Base-by-base conservation (phyloP, 2,888 invertebrate genomes). In the Strigamia maritima region DNA sequence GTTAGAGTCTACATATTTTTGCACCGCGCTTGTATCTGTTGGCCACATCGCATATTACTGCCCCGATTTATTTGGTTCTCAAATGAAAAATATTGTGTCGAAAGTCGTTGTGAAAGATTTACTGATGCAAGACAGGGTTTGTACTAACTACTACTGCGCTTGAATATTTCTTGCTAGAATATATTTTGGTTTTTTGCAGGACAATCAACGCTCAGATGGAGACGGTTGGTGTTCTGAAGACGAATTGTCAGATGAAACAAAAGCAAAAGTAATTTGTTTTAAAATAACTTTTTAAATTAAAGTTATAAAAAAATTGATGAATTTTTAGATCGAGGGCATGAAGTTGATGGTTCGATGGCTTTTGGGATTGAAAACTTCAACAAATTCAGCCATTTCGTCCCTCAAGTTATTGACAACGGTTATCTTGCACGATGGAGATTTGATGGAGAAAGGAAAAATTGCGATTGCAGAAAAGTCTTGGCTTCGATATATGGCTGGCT, bases 341-440 rank as follows among this genome's bases (percentile, higher is more conserved):
- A 98, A 98, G 87, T 92, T 97, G 81, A 95, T 98, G 93, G 97
- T 97, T 0, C 91, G 98, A 75, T 98, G 98, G 97, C 88, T 98
- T 65, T 88, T 97, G 49, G 98, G 98, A 0, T 87, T 97, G 78
- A 95, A 95, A 87, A 91, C 91, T 80, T 95, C 95, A 84, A 92
- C 92, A 81, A 89, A 93, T 22, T 94, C 95, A 0, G 95, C 95
- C 0, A 94, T 94, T 87, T 95, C 95, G 86, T 97, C 97, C 1
- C 94, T 98, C 87, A 90, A 97, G 80, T 95, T 98, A 92, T 87
- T 98, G 49, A 94, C 94, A 84, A 96, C 97, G 0, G 95, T 98
- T 84, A 94, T 98, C 75, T 90, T 93, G 81, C 95, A 97, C 85
- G 94, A 95, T 84, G 98, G 95, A 16, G 95, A 95, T 86, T 88